Evolutionary conservation across 92 coral and sea anemone species (phyloP).

Genomic region (Porites divaricata): DNA sequence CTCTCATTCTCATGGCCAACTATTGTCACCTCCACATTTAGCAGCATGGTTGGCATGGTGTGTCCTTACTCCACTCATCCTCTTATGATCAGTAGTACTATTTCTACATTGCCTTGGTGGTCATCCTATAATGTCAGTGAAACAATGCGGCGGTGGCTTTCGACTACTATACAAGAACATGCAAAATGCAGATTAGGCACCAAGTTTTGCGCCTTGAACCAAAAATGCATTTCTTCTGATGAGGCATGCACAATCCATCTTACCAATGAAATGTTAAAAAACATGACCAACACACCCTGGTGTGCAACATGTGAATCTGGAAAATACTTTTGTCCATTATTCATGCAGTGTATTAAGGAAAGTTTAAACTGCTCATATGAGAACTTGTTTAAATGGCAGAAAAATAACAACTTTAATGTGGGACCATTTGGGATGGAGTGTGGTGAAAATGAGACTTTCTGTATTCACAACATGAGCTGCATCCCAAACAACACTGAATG

Average conservation of each 20-base stretch:
- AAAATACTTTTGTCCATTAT: slow-evolving; percentile 59
- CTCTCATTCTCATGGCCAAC: slow-evolving; percentile 35
- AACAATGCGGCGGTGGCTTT: slow-evolving; percentile 25
- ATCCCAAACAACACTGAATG: neutral
- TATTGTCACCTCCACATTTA: slow-evolving; percentile 16
- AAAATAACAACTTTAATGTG: slow-evolving; percentile 34
- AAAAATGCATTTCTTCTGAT: slow-evolving; percentile 15
- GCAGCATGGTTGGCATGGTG: slow-evolving; percentile 20
- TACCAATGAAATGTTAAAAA: slow-evolving; percentile 1
- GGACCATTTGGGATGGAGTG: slow-evolving; percentile 52
- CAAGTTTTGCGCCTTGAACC: slow-evolving; percentile 25
- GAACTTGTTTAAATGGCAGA: slow-evolving; percentile 57
- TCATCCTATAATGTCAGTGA: slow-evolving; percentile 5
- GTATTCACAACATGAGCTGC: slow-evolving; percentile 51
- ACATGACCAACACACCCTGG: slow-evolving; percentile 57
- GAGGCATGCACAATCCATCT: slow-evolving; percentile 20
- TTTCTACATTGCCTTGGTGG: slow-evolving; percentile 9
- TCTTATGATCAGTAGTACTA: neutral
- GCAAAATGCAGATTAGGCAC: slow-evolving; percentile 12
- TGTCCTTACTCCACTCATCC: slow-evolving; percentile 3
- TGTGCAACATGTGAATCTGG: slow-evolving; percentile 43
- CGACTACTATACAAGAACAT: slow-evolving; percentile 19
- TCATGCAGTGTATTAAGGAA: slow-evolving; percentile 52
- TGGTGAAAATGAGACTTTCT: slow-evolving; percentile 51
- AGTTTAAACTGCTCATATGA: slow-evolving; percentile 57